phyloP scores from a whole-genome alignment of 2,113 vertebrate species.

The Trinectes maculatus region DNA sequence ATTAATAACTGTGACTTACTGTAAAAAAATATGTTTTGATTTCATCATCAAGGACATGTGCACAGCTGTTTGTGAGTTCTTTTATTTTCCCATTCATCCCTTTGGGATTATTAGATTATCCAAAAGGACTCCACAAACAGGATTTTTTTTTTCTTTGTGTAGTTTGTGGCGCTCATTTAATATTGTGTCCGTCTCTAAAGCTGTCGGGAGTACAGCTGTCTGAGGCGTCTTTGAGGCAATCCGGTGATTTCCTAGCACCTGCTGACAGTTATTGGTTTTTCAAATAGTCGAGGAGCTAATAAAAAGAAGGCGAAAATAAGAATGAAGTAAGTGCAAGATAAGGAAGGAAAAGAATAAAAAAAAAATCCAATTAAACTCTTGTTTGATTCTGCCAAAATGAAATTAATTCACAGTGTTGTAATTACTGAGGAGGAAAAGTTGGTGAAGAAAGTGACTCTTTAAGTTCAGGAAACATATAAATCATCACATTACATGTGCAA shows the following conservation, averaged over 20 bases:
- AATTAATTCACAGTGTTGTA: conserved; percentile 30
- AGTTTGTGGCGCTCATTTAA: conserved; percentile 23
- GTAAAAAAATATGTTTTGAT: neutral
- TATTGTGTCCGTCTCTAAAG: conserved; percentile 7
- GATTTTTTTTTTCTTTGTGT: neutral
- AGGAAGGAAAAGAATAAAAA: conserved; percentile 1
- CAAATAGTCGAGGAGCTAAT: neutral
- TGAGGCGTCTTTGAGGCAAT: conserved; percentile 16
- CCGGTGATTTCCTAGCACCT: conserved; percentile 13
- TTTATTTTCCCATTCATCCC: no score
- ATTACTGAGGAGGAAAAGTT: conserved; percentile 1
- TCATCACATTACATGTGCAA: no score
- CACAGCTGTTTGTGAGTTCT: no score
- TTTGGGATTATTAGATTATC: neutral
- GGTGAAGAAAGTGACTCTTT: conserved; percentile 1
- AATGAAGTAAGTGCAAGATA: conserved; percentile 29
- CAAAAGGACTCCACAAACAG: neutral
- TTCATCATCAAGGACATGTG: no score
- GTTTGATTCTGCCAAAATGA: conserved; percentile 15
- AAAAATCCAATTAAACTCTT: conserved; percentile 47
- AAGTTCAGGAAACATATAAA: no score
- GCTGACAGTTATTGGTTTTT: conserved; percentile 22
- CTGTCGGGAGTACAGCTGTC: conserved; percentile 23
- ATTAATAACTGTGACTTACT: conserved; percentile 54
- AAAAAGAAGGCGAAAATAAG: conserved; percentile 14